A percentile compares a stretch with the other conserved stretches of the same genome.
These are phyloP conservation scores for Drosophila multiciliata DNA, from an alignment of 2,888 invertebrate genomes.

Conservation along the genomic window DNA sequence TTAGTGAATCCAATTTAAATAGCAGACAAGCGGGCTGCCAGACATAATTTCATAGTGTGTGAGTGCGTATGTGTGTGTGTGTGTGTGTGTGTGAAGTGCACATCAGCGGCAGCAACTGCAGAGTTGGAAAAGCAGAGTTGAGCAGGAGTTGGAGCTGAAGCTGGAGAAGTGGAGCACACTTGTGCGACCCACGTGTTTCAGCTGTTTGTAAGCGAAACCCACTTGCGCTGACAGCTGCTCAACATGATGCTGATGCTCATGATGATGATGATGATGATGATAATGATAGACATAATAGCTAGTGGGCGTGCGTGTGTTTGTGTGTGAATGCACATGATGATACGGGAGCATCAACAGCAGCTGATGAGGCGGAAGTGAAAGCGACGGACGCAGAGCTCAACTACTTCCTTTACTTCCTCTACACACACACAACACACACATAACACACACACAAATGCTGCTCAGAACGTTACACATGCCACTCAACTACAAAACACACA, in stretches of 20 bases:
- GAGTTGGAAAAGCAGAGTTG: neutral
- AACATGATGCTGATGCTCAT: conserved; percentile 23
- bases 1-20: conserved; percentile 50
- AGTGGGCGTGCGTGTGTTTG: conserved; percentile 34
- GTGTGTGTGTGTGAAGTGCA: neutral
- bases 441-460: conserved; percentile 17
- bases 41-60: conserved; percentile 11
- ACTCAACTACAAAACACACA: conserved; percentile 15
- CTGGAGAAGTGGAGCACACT: conserved; percentile 46
- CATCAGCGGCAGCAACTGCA: conserved; percentile 14
- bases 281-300: conserved; percentile 15
- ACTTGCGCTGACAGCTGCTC: conserved; percentile 54
- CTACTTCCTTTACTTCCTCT: conserved; percentile 58
- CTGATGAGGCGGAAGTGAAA: conserved; percentile 78
- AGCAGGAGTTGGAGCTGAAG: neutral
- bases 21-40: conserved; percentile 22
- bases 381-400: conserved; percentile 66
- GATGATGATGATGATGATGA: conserved; percentile 17
- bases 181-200: conserved; percentile 50
- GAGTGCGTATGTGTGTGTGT: conserved; percentile 6
- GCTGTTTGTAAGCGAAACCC: conserved; percentile 55
- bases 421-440: conserved; percentile 10
- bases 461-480: conserved; percentile 3
- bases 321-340: conserved; percentile 31
- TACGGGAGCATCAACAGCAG: conserved; percentile 50